Conservation (phyloP, 2,888 invertebrate genomes). For the Oasisia sp. region DNA sequence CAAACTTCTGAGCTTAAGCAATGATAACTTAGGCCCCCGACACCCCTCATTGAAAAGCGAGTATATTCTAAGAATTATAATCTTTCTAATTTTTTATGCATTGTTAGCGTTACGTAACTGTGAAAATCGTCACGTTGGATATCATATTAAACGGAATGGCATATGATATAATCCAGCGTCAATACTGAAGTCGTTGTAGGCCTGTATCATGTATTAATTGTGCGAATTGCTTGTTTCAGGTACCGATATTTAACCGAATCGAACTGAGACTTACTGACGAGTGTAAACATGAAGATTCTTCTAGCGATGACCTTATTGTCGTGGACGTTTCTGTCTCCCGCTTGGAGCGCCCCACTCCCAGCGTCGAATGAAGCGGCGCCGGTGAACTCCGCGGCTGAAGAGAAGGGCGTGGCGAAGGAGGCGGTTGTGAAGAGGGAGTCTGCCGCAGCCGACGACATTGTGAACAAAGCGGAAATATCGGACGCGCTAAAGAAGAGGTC, state of each 20-base stretch:
- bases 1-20: too few species aligned
- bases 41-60: too few species aligned
- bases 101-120: too few species aligned
- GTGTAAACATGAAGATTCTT: background rate
- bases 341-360: background rate
- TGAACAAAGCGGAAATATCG: background rate
- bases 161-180: background rate
- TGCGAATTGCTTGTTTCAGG: background rate
- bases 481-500: background rate
- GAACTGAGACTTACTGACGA: background rate
- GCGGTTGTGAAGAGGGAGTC: background rate
- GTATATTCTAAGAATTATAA: too few species aligned
- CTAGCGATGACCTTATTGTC: background rate
- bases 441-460: background rate
- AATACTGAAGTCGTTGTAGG: background rate
- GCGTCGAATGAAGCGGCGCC: background rate
- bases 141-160: background rate
- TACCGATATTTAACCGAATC: background rate
- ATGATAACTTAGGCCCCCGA: too few species aligned
- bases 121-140: too few species aligned
- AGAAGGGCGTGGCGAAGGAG: background rate
- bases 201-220: background rate
- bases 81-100: too few species aligned
- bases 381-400: background rate
- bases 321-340: slow-evolving; percentile 3